Conservation (phyloP, 2,888 invertebrate species). For the Heliconius ethilla region DNA sequence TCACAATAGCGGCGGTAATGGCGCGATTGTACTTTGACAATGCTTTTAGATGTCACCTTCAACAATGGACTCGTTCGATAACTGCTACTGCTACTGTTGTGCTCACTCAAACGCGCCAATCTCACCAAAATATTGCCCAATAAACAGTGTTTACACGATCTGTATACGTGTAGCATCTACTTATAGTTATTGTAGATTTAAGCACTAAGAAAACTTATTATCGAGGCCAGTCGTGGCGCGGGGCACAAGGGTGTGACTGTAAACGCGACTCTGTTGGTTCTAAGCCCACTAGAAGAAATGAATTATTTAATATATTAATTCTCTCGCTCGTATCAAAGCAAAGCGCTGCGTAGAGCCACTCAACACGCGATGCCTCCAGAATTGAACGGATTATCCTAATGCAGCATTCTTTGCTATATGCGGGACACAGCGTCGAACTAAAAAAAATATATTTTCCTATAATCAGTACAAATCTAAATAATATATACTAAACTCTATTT, state of each 20-base stretch:
- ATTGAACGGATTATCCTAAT: not conserved
- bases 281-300: not conserved
- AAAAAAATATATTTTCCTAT: not conserved
- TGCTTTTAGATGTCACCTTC: conserved; percentile 78
- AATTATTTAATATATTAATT: too few relatives aligned
- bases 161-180: not conserved
- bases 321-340: too few relatives aligned
- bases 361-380: not conserved
- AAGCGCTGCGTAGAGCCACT: too few relatives aligned
- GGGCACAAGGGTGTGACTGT: too few relatives aligned
- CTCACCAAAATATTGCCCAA: conserved; percentile 61
- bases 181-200: not conserved
- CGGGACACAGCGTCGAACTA: not conserved
- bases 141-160: conserved; percentile 37
- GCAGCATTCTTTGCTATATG: too few relatives aligned
- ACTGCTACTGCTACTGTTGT: conserved; percentile 71
- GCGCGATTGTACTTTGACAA: conserved; percentile 78
- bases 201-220: not conserved
- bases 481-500: too few relatives aligned
- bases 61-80: conserved; percentile 76
- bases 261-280: not conserved
- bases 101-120: conserved; percentile 67
- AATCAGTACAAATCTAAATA: too few relatives aligned
- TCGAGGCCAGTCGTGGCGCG: too few relatives aligned
- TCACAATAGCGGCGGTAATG: conserved; percentile 80